Percentiles rank a stretch among this genome's conserved stretches.
These are phyloP conservation scores for Eremobia ochroleuca DNA, from an alignment of 2,888 invertebrate genomes.

Conservation along the genomic window DNA sequence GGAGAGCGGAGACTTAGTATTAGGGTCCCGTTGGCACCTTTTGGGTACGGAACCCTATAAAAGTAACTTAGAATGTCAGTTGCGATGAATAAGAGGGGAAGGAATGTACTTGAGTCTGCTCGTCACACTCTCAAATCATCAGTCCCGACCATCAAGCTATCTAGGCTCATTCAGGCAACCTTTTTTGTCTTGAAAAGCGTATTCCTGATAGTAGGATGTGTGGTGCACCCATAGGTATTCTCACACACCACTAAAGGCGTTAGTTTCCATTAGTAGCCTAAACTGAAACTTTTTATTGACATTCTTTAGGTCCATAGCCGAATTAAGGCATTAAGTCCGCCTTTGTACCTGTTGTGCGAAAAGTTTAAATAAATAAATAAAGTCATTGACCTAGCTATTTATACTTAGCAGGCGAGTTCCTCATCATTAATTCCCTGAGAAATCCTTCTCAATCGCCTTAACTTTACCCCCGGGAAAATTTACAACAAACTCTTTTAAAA, in stretches of 20 bases:
- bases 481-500: constrained; percentile 2
- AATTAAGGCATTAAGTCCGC: not conserved
- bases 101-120: not conserved
- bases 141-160: not conserved
- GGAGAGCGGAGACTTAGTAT: no score
- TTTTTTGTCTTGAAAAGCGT: not conserved
- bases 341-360: no score
- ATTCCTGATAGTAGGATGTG: not conserved
- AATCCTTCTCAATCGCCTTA: not conserved
- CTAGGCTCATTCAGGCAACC: no score
- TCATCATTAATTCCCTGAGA: not conserved
- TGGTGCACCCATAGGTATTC: not conserved
- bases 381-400: not conserved
- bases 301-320: not conserved
- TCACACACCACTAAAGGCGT: not conserved
- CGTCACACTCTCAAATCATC: not conserved
- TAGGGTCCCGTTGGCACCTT: no score
- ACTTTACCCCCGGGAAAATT: constrained; percentile 15
- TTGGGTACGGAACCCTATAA: no score
- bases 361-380: no score
- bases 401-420: not conserved
- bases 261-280: no score
- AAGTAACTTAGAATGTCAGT: not conserved
- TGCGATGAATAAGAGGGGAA: not conserved
- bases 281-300: not conserved